Base-by-base conservation (phyloP, 2,888 invertebrate genomes). In the Magallana nippona region DNA sequence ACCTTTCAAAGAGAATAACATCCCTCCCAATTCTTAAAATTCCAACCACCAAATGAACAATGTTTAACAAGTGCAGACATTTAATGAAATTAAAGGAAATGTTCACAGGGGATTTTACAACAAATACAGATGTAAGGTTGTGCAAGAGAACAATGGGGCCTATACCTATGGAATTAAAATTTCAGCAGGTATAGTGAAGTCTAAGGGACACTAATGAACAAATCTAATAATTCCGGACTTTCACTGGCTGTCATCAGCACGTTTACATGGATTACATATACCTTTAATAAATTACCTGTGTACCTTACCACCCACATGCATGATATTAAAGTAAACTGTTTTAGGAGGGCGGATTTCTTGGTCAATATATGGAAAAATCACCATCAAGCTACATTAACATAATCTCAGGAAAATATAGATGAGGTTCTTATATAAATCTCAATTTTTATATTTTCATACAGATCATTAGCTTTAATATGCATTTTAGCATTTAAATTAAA, bases 1-100 rank as follows among this genome's bases (percentile, higher is more conserved):
- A 71, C 71, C 71, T 71, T 71, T 71, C 27, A 71, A 22, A 27
- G 71, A 71, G 11, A 71, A 71, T 71, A 71, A 71, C 71, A 71
- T 71, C 71, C 44, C 44, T 27, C 71, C 27, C 17, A 71, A 71
- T 71, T 22, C 71, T 27, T 27, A 71, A 71, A 71, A 71, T 71
- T 71, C 71, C 71, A 15, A 71, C 27, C 27, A 71, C 71, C 5
- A 71, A 71, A 71, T 71, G 71, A 71, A 71, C 71, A 27, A 71
- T 71, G 71, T 71, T 71, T 11, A 71, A 71, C 71, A 71, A 71
- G 71, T 71, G 71, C 71, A 27, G 71, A 71, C 71, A 71, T 71
- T 71, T 71, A 71, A 71, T 71, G 71, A 71, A 71, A 71, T 27
- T 60, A 71, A 71, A 71, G 71, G 71, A 71, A 71, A 71, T 71